Evolutionary conservation across 2,888 invertebrate genomes (phyloP), one percentile per base, ranked within the genome.

Genomic region (Scaptomyza polygonia): DNA sequence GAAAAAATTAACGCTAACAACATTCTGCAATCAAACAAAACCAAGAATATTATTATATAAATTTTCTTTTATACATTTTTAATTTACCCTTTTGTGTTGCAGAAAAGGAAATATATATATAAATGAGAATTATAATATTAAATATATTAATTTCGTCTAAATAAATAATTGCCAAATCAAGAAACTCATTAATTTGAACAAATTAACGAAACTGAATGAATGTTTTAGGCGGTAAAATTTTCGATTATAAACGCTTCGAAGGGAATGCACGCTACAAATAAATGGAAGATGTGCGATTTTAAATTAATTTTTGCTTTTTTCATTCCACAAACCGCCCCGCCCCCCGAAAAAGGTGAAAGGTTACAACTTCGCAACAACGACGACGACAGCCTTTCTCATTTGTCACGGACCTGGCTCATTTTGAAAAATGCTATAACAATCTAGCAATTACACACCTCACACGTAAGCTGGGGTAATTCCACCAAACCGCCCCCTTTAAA

Each of bases 381-480:
- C 57, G 82, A 77, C 57, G 82, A 77, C 70, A 77, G 70, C 25
- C 14, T 14, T 49, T 42, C 59, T 64, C 83, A 86, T 82, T 86
- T 83, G 86, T 82, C 84, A 82, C 64, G 69, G 77, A 64, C 64
- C 65, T 68, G 68, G 53, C 71, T 65, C 69, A 69, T 63, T 79
- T 47, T 39, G 44, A 65, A 80, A 73, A 76, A 52, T 48, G 27
- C 58, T 76, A 63, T 58, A 78, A 65, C 79, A 80, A 81, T 81
- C 81, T 69, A 79, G 79, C 80, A 80, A 80, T 86, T 86, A 78
- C 69, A 73, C 79, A 85, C 77, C 82, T 79, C 71, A 66, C 76
- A 54, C 66, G 42, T 53, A 43, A 34, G 39, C 25, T 18, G 14
- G 21, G 45, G 12, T 25, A 6, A 11, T 5, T 18, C 27, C 58